Conservation (phyloP, 2,113 vertebrate species). For the Sceloporus undulatus region DNA sequence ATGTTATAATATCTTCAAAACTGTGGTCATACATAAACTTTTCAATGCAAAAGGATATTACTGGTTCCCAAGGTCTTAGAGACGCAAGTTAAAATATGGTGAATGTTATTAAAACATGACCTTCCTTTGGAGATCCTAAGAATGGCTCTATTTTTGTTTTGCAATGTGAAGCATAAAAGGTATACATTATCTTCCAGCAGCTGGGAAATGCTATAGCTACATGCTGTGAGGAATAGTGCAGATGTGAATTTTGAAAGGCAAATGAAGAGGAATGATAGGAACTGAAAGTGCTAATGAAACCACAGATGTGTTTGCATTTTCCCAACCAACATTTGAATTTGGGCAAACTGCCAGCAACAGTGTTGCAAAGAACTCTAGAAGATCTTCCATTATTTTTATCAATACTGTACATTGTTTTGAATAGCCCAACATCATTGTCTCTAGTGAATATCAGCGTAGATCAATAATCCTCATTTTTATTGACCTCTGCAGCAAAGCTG, state of each 20-base stretch:
- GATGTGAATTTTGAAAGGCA: constrained; percentile 39
- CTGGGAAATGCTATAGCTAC: constrained; percentile 11
- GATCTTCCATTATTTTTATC: background rate
- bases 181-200: constrained; percentile 2
- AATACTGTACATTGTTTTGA: background rate
- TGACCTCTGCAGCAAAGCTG: background rate
- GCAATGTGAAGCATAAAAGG: background rate
- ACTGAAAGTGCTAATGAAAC: constrained; percentile 18
- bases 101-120: background rate
- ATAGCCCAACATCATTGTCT: background rate
- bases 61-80: background rate
- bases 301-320: constrained; percentile 30
- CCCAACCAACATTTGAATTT: constrained; percentile 9
- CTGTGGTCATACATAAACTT: background rate
- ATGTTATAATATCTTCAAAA: background rate
- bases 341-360: constrained; percentile 8
- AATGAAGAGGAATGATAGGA: constrained; percentile 21
- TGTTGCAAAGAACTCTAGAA: constrained; percentile 9
- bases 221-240: constrained; percentile 16
- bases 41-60: background rate
- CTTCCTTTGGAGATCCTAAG: background rate
- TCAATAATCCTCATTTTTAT: background rate
- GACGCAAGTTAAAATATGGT: background rate
- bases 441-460: background rate
- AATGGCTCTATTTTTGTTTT: background rate